Percentiles rank a stretch among this genome's conserved stretches.
Conservation (phyloP, 1,140 invertebrate species). For the Harpegnathos saltator region DNA sequence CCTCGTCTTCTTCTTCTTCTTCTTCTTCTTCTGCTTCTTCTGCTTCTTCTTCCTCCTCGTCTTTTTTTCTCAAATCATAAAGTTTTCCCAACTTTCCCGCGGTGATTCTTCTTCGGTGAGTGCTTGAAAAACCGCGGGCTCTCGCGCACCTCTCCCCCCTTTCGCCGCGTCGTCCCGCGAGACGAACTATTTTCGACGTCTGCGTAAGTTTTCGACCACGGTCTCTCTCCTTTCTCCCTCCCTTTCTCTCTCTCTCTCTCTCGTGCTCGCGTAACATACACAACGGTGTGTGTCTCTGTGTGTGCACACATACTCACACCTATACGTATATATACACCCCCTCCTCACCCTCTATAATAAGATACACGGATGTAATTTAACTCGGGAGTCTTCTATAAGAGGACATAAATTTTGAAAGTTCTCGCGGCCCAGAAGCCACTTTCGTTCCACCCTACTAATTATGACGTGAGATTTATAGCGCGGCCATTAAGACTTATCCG, state of each 20-base stretch:
- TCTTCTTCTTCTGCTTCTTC: conserved; percentile 9
- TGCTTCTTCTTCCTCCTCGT: neutral
- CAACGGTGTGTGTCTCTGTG: neutral
- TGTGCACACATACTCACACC: too few species aligned
- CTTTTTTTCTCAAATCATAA: conserved; percentile 57
- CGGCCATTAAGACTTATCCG: conserved; percentile 55
- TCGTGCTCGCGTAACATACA: conserved; percentile 1
- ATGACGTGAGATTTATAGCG: conserved; percentile 58
- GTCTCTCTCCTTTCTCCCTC: too few species aligned
- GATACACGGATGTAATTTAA: conserved; percentile 64
- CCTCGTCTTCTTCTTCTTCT: conserved; percentile 24
- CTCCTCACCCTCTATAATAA: conserved; percentile 37
- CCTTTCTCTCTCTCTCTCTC: too few species aligned
- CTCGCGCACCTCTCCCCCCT: too few species aligned
- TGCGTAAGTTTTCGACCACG: conserved; percentile 35
- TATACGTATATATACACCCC: too few species aligned
- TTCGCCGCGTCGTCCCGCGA: conserved; percentile 21
- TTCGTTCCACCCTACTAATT: conserved; percentile 63
- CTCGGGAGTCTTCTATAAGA: conserved; percentile 56
- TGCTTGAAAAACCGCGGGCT: conserved; percentile 36
- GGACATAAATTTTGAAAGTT: conserved; percentile 63
- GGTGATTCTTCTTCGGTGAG: conserved; percentile 49
- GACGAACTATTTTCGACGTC: conserved; percentile 43
- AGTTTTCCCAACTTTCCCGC: conserved; percentile 43
- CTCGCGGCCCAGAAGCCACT: conserved; percentile 51